A percentile compares a stretch with the other conserved stretches of the same genome.
Conservation (phyloP, 2,113 vertebrate species). For the Coracopsis vasa region DNA sequence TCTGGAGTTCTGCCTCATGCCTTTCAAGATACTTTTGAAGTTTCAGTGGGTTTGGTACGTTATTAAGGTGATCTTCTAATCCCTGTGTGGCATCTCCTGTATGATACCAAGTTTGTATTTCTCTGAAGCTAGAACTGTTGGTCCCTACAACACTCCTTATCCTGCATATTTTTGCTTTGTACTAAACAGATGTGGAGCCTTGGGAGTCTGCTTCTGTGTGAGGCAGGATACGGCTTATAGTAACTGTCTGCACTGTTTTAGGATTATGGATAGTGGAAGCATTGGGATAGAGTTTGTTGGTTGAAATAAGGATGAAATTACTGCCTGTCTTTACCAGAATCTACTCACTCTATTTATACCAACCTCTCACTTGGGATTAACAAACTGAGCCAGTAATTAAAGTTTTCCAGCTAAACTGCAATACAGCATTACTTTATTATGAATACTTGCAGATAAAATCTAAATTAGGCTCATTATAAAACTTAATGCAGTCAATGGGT, state of each 20-base stretch:
- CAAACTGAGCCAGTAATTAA: background rate
- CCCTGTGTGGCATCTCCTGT: background rate
- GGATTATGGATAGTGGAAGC: background rate
- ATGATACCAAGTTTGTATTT: background rate
- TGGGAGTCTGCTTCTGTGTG: background rate
- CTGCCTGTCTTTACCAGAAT: background rate
- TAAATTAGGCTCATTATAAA: background rate
- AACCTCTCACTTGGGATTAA: background rate
- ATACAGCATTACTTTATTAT: background rate
- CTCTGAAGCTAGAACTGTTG: background rate
- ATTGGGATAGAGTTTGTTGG: background rate
- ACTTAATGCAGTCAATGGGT: background rate
- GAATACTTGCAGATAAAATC: background rate
- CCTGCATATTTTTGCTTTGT: background rate
- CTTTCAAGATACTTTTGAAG: background rate
- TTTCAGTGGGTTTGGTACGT: background rate
- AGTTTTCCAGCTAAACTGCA: background rate
- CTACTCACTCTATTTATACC: background rate
- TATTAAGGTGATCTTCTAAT: background rate
- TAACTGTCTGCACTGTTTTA: background rate
- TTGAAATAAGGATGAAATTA: background rate
- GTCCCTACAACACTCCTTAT: background rate
- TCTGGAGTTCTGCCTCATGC: background rate
- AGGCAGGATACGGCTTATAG: background rate
- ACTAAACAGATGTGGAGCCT: background rate